A percentile compares a stretch with the other conserved stretches of the same genome.
Evolutionary conservation across 2,113 vertebrate genomes (phyloP).

Genomic region (chimpanzee (Pan troglodytes)): DNA sequence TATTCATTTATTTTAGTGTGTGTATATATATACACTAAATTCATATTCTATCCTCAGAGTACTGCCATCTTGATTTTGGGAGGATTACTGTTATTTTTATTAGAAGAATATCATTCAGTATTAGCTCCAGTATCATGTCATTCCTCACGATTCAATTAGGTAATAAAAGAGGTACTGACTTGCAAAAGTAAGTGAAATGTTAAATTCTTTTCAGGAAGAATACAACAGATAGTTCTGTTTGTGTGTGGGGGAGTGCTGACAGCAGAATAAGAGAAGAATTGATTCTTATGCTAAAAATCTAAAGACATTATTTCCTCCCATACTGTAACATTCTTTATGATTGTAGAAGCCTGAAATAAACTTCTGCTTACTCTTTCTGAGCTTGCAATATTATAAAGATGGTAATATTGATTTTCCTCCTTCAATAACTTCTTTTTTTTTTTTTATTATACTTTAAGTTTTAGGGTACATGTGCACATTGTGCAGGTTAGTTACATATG

Average conservation of each 20-base stretch:
- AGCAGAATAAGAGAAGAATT: conserved; percentile 6
- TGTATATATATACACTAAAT: neutral
- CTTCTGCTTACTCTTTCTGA: conserved; percentile 57
- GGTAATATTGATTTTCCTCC: conserved; percentile 54
- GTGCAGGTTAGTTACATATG: too few species aligned
- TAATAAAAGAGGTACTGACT: neutral
- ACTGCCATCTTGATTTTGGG: neutral
- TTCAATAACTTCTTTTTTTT: conserved; percentile 64
- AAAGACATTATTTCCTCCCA: conserved; percentile 37
- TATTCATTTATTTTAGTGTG: neutral
- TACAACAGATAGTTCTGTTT: neutral
- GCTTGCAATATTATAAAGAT: conserved; percentile 3
- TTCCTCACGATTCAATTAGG: neutral
- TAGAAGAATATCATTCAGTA: neutral
- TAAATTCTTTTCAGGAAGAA: conserved; percentile 31
- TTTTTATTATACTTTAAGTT: too few species aligned
- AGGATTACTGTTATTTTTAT: neutral
- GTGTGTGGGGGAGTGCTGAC: neutral
- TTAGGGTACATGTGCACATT: too few species aligned
- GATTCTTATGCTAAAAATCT: conserved; percentile 33
- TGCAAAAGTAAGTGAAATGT: conserved; percentile 34
- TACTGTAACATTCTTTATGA: neutral
- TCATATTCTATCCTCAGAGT: neutral
- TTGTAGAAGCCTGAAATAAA: conserved; percentile 26
- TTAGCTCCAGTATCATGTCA: neutral